Base-by-base conservation (phyloP, 2,888 invertebrate species). In the Sphecodes monilicornis region DNA sequence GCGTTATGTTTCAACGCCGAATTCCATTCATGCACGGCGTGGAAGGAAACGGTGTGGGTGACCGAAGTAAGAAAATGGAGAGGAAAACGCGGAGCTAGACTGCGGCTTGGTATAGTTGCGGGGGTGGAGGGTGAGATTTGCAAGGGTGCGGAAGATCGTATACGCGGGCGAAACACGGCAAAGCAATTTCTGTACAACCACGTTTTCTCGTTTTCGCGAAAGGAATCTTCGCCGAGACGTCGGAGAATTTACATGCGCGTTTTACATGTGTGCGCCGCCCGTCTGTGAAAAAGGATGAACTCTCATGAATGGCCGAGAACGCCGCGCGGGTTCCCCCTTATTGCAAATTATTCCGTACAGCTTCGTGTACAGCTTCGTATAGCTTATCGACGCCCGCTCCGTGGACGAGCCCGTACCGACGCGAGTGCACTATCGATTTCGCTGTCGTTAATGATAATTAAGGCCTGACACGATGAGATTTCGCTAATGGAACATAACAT, bases 131-230 rank as follows among this genome's bases (percentile, higher is more conserved):
- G 43, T 41, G 50, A 36, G 54, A 32, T 6, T 13, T 4, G 22
- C 18, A 39, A n/a, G 68, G 39, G 39, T 11, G 36, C 68, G 70
- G 76, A 57, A 75, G 88, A 82, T 86, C 86, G 88, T 80, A 80
- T 82, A 85, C 83, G 85, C 84, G 80, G 74, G 82, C 88, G 88
- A 85, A 90, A 90, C 90, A 90, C 83, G 90, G 90, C 88, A 90
- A 90, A 88, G 90, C 90, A 90, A 90, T 90, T 90, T 90, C 90
- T 90, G 89, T 88, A 90, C 90, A 90, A 90, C 88, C 86, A 81
- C 90, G 89, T 90, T 89, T 90, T 80, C 90, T 88, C 89, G 89
- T 90, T 90, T 88, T 90, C 83, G 81, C 85, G 89, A 82, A 81
- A 81, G 86, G 85, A 75, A 83, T 81, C 85, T 81, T 85, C 75